A percentile compares a stretch with the other conserved stretches of the same genome.
phyloP scores from a whole-genome alignment of 2,797 vertebrate species.

The Enteromius fasciolatus region DNA sequence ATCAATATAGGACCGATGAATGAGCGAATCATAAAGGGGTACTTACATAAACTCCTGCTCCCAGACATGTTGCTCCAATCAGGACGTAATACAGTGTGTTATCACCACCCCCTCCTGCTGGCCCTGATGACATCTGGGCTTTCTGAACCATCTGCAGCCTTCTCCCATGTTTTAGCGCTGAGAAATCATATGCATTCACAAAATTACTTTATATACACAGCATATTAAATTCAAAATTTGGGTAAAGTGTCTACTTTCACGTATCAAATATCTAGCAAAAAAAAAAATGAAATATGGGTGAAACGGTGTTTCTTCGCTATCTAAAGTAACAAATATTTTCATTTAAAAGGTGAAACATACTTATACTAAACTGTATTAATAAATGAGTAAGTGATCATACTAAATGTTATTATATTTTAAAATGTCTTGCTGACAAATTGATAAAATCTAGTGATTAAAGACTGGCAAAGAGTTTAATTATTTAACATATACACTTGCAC shows the following conservation, averaged over 20 bases:
- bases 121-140: conserved; percentile 81
- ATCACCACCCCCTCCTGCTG: conserved; percentile 76
- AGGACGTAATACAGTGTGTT: conserved; percentile 81
- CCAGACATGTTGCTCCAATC: conserved; percentile 81
- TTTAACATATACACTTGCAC: background rate
- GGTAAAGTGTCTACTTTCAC: background rate
- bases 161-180: conserved; percentile 74
- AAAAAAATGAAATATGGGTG: background rate
- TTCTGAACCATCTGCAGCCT: conserved; percentile 74
- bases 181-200: conserved; percentile 2
- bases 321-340: background rate
- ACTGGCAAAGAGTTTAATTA: background rate
- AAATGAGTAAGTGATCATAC: background rate
- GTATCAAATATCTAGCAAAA: background rate
- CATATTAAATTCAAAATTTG: background rate
- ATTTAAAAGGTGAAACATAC: background rate
- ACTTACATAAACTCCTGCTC: conserved; percentile 84
- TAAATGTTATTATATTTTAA: too few relatives aligned
- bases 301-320: background rate
- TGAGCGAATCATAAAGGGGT: background rate
- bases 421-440: too few relatives aligned
- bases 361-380: background rate
- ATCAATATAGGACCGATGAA: background rate
- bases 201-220: background rate
- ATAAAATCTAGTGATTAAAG: background rate